phyloP scores from a whole-genome alignment of 2,797 vertebrate species.

The Loriculus beryllinus region DNA sequence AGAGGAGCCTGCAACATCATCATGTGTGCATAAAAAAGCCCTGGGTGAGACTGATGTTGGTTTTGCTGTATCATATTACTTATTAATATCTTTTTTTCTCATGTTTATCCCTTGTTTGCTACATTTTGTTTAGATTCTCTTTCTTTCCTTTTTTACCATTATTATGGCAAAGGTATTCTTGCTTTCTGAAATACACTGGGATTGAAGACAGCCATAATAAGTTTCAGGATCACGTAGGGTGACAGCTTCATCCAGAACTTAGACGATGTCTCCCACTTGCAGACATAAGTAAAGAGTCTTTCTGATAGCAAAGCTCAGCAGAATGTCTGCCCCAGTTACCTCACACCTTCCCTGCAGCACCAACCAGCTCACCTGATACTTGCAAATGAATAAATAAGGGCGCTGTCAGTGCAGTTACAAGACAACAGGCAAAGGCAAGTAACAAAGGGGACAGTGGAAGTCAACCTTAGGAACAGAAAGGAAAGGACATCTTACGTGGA shows the following conservation, averaged over 20 bases:
- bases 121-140: background rate
- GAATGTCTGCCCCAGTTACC: background rate
- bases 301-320: conserved; percentile 11
- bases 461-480: background rate
- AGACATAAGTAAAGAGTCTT: background rate
- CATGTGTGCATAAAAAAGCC: background rate
- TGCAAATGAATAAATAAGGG: background rate
- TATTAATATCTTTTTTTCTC: background rate
- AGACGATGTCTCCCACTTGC: background rate
- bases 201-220: background rate
- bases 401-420: background rate
- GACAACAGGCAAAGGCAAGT: background rate
- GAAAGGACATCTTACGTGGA: conserved; percentile 88
- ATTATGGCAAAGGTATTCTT: background rate
- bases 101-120: background rate
- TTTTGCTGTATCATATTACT: background rate
- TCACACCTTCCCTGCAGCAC: background rate
- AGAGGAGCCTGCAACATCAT: background rate
- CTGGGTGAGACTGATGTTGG: background rate
- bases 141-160: background rate
- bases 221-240: background rate
- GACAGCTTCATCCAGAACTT: background rate
- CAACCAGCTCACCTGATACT: background rate
- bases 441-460: background rate
- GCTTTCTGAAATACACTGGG: background rate